These are phyloP conservation scores for Heterotilapia buettikoferi DNA, from an alignment of 2,113 vertebrate species.

Conservation along the genomic window DNA sequence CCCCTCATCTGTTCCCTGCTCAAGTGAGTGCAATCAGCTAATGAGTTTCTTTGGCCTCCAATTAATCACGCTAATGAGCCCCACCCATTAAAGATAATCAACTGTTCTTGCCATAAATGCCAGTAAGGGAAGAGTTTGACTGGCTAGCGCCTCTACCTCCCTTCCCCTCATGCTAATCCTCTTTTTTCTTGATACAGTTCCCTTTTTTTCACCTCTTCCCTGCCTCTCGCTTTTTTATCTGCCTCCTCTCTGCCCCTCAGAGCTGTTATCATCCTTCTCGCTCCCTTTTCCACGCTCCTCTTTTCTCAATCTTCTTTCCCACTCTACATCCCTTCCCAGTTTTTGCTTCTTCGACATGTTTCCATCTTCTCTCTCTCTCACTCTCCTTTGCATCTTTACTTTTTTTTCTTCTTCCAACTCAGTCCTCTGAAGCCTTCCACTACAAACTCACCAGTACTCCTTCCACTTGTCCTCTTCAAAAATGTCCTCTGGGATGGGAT, in stretches of 20 bases:
- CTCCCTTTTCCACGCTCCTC: neutral
- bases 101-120: neutral
- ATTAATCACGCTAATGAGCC: conserved; percentile 62
- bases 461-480: conserved; percentile 74
- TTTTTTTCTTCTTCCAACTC: neutral
- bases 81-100: conserved; percentile 43
- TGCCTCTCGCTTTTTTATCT: conserved; percentile 12
- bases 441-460: conserved; percentile 73
- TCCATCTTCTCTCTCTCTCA: neutral
- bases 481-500: conserved; percentile 76
- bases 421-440: neutral
- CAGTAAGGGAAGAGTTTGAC: neutral
- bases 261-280: conserved; percentile 1
- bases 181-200: neutral
- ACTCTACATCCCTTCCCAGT: neutral
- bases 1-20: conserved; percentile 27
- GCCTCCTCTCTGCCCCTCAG: conserved; percentile 6
- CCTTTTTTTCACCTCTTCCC: neutral
- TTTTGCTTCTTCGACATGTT: neutral
- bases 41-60: conserved; percentile 48
- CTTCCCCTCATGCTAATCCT: neutral
- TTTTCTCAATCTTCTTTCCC: neutral
- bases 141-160: neutral
- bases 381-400: neutral
- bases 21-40: conserved; percentile 31